Evolutionary conservation across 2,797 vertebrate species (phyloP).

Genomic region (Protosalanx chinensis): DNA sequence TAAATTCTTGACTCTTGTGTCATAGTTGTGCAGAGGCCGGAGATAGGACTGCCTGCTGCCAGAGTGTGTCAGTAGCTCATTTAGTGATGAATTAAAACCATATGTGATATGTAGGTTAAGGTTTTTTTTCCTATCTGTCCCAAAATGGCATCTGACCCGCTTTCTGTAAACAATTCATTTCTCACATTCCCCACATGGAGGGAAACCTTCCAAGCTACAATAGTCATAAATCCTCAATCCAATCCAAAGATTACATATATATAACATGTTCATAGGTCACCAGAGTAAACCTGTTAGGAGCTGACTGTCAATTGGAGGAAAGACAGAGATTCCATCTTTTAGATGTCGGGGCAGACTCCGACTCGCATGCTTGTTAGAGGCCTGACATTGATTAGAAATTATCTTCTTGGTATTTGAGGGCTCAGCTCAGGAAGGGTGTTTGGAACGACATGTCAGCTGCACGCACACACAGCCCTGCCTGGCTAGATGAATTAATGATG

Average conservation of each 20-base stretch:
- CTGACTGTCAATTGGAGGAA: slow-evolving; percentile 12
- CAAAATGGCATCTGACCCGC: slow-evolving; percentile 9
- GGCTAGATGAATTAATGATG: slow-evolving; percentile 62
- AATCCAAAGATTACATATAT: not conserved
- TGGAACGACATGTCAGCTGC: slow-evolving; percentile 45
- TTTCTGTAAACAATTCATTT: slow-evolving; percentile 5
- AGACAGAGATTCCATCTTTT: slow-evolving; percentile 20
- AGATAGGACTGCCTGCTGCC: slow-evolving; percentile 1
- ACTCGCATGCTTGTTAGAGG: slow-evolving; percentile 44
- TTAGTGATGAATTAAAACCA: slow-evolving; percentile 18
- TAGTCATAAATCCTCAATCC: not conserved
- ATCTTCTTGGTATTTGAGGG: slow-evolving; percentile 47
- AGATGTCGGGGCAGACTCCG: slow-evolving; percentile 26
- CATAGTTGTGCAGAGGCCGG: slow-evolving; percentile 25
- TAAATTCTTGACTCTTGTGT: slow-evolving; percentile 32
- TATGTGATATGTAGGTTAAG: slow-evolving; percentile 6
- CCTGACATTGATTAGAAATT: slow-evolving; percentile 53
- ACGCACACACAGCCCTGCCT: slow-evolving; percentile 29
- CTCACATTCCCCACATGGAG: slow-evolving; percentile 14
- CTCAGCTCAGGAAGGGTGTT: slow-evolving; percentile 44
- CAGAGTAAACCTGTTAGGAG: slow-evolving; percentile 10
- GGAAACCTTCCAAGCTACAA: not conserved
- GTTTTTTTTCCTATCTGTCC: slow-evolving; percentile 9
- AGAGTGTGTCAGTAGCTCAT: slow-evolving; percentile 31
- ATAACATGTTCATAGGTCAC: not conserved